A percentile compares a stretch with the other conserved stretches of the same genome.
phyloP scores from a whole-genome alignment of 2,888 invertebrate species.

The Gari tellinella region DNA sequence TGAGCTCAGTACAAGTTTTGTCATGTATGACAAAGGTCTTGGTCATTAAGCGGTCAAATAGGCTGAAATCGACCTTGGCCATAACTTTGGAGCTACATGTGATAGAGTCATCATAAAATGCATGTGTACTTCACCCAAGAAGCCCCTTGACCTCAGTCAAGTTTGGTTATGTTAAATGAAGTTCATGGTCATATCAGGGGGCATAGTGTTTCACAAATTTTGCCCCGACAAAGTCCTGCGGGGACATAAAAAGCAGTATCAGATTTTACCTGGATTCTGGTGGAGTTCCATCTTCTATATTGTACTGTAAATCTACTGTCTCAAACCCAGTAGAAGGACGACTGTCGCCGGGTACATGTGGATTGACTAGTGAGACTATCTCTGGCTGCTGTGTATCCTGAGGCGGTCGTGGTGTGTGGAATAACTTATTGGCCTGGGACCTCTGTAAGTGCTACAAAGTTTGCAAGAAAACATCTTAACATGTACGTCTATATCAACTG shows the following conservation, averaged over 20 bases:
- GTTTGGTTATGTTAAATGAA: too few species aligned
- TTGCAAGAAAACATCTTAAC: neutral
- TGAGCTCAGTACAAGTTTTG: too few species aligned
- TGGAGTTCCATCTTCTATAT: constrained; percentile 57
- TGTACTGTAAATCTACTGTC: constrained; percentile 62
- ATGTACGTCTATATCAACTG: neutral
- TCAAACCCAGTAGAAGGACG: constrained; percentile 61
- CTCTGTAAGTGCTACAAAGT: constrained; percentile 68
- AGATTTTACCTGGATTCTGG: constrained; percentile 60
- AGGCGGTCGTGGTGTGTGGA: constrained; percentile 27
- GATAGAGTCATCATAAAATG: too few species aligned
- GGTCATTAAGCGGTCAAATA: too few species aligned
- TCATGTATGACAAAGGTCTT: too few species aligned
- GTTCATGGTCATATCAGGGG: too few species aligned
- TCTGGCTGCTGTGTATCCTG: constrained; percentile 25
- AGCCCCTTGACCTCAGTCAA: too few species aligned
- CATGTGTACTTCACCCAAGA: too few species aligned
- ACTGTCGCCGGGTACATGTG: constrained; percentile 63
- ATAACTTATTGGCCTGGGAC: constrained; percentile 67
- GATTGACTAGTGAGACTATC: constrained; percentile 22
- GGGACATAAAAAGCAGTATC: neutral
- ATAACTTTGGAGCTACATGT: too few species aligned
- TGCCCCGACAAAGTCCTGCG: too few species aligned
- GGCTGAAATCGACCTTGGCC: too few species aligned
- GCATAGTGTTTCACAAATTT: too few species aligned